These are phyloP conservation scores for human (Homo sapiens) DNA, from an alignment of 2,113 vertebrate genomes.

Conservation along the genomic window DNA sequence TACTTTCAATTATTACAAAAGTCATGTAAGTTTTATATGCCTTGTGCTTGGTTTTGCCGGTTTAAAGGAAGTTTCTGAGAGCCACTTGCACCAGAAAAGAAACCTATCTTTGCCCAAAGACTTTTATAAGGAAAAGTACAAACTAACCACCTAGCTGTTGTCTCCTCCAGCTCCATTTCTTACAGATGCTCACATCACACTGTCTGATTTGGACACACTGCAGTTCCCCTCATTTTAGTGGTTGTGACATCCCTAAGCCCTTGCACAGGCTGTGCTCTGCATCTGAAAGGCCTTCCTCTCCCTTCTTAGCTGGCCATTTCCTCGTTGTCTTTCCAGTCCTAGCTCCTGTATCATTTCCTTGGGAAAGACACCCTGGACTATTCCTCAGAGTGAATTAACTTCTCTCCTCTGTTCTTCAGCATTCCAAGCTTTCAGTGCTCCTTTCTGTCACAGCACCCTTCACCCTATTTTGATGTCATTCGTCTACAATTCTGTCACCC, in stretches of 20 bases:
- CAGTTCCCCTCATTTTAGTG: accelerated
- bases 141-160: background rate
- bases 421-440: accelerated
- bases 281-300: background rate
- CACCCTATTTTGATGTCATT: background rate
- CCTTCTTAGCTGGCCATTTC: background rate
- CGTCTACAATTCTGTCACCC: background rate
- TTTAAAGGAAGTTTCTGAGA: background rate
- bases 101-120: background rate
- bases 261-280: accelerated
- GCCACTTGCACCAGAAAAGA: background rate
- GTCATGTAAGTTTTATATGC: background rate
- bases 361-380: background rate
- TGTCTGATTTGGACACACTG: background rate
- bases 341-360: background rate
- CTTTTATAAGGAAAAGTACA: background rate
- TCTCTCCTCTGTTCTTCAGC: background rate
- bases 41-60: background rate
- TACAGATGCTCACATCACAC: background rate
- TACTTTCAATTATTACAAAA: background rate
- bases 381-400: background rate
- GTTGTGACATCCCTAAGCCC: background rate
- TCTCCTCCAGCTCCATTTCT: background rate
- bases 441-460: background rate
- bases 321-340: background rate